Evolutionary conservation across 2,888 invertebrate species (phyloP).

Genomic region (Lacanobia wlatinum): DNA sequence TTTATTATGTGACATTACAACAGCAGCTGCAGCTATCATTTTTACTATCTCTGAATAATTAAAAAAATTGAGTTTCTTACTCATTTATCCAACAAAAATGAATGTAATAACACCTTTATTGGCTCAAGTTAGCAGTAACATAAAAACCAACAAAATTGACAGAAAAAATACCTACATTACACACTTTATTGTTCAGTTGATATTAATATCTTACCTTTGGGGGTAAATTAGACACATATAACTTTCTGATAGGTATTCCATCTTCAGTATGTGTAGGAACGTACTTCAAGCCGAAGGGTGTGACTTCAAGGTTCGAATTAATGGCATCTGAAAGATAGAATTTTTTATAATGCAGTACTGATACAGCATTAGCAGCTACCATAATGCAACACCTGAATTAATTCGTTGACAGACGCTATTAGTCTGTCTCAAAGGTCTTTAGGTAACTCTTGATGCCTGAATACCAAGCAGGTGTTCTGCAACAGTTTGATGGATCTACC

Average conservation of each 20-base stretch:
- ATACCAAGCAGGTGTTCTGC: slow-evolving; percentile 11
- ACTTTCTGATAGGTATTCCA: slow-evolving; percentile 91
- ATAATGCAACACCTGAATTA: background rate
- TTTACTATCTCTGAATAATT: background rate
- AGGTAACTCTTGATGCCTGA: background rate
- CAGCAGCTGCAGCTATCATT: background rate
- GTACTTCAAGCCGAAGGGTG: slow-evolving; percentile 76
- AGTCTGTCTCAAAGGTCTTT: background rate
- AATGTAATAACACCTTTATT: background rate
- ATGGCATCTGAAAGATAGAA: slow-evolving; percentile 77
- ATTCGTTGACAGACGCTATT: background rate
- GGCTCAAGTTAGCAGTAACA: slow-evolving; percentile 2
- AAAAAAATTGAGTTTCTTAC: background rate
- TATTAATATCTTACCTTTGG: slow-evolving; percentile 83
- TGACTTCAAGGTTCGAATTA: slow-evolving; percentile 75
- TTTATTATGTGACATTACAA: background rate
- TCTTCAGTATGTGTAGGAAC: slow-evolving; percentile 90
- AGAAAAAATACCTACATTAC: slow-evolving; percentile 6
- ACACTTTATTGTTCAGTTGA: background rate
- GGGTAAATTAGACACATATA: slow-evolving; percentile 91
- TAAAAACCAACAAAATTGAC: background rate
- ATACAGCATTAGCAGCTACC: slow-evolving; percentile 7
- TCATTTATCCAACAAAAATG: background rate
- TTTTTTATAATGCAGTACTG: slow-evolving; percentile 2
- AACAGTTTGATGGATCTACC: slow-evolving; percentile 7